Base-by-base conservation (phyloP, 2,113 vertebrate genomes). In the Cheirogaleus medius region DNA sequence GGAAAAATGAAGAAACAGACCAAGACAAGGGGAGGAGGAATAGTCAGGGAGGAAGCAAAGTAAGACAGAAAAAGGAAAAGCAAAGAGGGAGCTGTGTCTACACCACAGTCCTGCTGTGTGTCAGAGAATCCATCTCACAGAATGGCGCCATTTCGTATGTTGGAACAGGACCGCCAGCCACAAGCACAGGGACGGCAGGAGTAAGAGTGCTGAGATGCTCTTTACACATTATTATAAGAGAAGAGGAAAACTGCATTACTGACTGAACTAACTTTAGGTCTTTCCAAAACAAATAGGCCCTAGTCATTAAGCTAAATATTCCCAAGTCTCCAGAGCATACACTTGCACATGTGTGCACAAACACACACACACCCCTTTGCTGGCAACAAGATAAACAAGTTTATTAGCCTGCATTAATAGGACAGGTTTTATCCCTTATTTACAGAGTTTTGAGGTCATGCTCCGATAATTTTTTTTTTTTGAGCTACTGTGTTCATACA, bases 361-460 rank as follows among this genome's bases (percentile, higher is more conserved):
- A 34, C 14, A 15, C 14, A 34, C 60, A 49, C 11, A 37, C 9
- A 34, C 66, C 29, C 14, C 25, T 87, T 87, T 76, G 21, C 80
- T 63, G 63, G 60, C 64, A 76, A 94, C 34, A 90, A 92, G 49
- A 90, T 81, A 89, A 97, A 84, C 29, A 81, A 64, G 11, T 47
- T 94, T 84, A 78, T 80, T 87, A 95, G 12, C 49, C 42, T 23
- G 10, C 15, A 20, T 74, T 87, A 84, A 44, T 84, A 81, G 74
- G 17, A 44, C 21, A 89, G n/a, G 3, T 82, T 83, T 91, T 91
- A 91, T 25, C 25, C 58, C 32, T 95, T 88, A 82, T 96, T 76
- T 91, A 85, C 5, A 81, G 20, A 96, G 39, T 25, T 90, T 96
- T 77, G 77, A 97, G n/a, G n/a, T 87, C 52, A 85, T 77, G 5